A percentile compares a stretch with the other conserved stretches of the same genome.
Evolutionary conservation across 1,140 invertebrate species (phyloP).

Genomic region (Bombus pyrosoma): DNA sequence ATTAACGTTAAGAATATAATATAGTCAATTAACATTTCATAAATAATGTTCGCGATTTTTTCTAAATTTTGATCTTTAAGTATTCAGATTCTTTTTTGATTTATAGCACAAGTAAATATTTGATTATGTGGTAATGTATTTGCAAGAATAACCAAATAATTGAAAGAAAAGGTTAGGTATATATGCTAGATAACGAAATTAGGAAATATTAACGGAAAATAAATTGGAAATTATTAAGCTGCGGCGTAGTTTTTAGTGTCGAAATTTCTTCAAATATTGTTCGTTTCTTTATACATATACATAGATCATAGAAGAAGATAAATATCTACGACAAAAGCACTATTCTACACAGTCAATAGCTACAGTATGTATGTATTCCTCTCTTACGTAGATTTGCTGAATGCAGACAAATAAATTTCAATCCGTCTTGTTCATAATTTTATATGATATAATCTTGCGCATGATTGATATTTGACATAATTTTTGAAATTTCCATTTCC

Average conservation of each 20-base stretch:
- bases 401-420: conserved; percentile 48
- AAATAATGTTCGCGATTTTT: not conserved
- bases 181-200: conserved; percentile 7
- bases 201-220: not conserved
- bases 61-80: conserved; percentile 4
- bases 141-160: not conserved
- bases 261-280: conserved; percentile 20
- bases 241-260: not conserved
- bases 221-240: not conserved
- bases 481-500: not conserved
- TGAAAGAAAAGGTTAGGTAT: not conserved
- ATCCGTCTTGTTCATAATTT: not conserved
- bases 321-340: conserved; percentile 55
- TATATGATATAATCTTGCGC: not conserved
- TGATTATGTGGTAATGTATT: conserved; percentile 13
- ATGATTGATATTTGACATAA: not conserved
- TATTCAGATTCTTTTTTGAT: not conserved
- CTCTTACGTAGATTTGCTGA: conserved; percentile 50
- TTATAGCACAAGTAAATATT: not conserved
- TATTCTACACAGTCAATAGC: conserved; percentile 56
- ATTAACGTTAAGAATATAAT: not conserved
- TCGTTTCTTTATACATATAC: conserved; percentile 16
- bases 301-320: conserved; percentile 15
- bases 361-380: not conserved
- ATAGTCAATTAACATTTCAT: conserved; percentile 20